phyloP scores from a whole-genome alignment of 1,140 invertebrate species.

The Gryllus bimaculatus region DNA sequence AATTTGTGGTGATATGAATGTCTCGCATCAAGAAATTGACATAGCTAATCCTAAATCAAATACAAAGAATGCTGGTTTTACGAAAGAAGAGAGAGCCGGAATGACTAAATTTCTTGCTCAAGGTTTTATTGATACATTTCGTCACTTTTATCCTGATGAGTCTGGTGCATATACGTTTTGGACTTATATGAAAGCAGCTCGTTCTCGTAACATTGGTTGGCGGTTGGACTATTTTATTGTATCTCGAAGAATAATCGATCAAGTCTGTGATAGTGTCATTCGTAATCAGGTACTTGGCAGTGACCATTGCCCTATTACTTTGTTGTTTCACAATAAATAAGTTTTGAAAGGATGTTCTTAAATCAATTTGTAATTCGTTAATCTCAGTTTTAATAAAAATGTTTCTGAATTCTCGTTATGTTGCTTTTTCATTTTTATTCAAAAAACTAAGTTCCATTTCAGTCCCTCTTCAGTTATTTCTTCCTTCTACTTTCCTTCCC shows the following conservation, averaged over 20 bases:
- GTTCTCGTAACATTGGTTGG: conserved; percentile 91
- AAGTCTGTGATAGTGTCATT: conserved; percentile 73
- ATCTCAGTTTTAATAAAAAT: too few species aligned
- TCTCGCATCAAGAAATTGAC: conserved; percentile 93
- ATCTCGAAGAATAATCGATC: conserved; percentile 63
- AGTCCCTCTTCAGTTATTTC: too few species aligned
- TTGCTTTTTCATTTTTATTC: too few species aligned
- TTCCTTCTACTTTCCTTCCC: too few species aligned
- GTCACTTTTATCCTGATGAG: conserved; percentile 78
- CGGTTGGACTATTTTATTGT: conserved; percentile 91
- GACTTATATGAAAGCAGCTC: conserved; percentile 77
- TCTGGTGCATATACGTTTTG: conserved; percentile 87
- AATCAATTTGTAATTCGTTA: too few species aligned
- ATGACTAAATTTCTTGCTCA: conserved; percentile 73
- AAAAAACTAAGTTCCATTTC: too few species aligned
- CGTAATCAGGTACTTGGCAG: conserved; percentile 64
- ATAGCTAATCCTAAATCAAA: conserved; percentile 91
- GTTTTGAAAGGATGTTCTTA: too few species aligned
- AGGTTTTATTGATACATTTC: conserved; percentile 81
- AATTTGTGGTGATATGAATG: conserved; percentile 94
- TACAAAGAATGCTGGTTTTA: conserved; percentile 89
- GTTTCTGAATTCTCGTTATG: too few species aligned
- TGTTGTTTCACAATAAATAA: conserved; percentile 51
- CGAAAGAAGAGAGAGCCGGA: conserved; percentile 81
- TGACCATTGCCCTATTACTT: conserved; percentile 75